Conservation (phyloP, 2,113 vertebrate species). For the Lipophrys pholis region DNA sequence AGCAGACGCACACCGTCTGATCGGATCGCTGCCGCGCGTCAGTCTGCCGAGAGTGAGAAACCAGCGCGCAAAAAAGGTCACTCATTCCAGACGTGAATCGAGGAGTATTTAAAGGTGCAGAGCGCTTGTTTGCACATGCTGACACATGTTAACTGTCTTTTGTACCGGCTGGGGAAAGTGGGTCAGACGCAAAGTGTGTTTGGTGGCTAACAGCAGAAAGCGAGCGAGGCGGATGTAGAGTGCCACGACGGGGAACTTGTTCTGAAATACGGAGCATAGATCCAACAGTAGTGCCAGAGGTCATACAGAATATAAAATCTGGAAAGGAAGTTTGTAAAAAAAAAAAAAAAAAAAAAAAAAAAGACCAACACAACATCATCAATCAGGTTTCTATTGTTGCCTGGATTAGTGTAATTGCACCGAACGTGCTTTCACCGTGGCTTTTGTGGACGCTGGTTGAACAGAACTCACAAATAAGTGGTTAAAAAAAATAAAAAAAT, state of each 20-base stretch:
- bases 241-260: conserved; percentile 44
- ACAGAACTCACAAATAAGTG: too few species aligned
- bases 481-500: too few species aligned
- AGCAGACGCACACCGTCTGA: conserved; percentile 21
- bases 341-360: too few species aligned
- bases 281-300: conserved; percentile 24
- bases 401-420: too few species aligned
- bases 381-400: too few species aligned
- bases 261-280: conserved; percentile 26
- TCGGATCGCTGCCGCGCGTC: conserved; percentile 27
- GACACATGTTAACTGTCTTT: conserved; percentile 73
- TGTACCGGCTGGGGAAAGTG: conserved; percentile 72
- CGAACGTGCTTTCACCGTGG: too few species aligned
- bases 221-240: conserved; percentile 33
- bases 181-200: conserved; percentile 61
- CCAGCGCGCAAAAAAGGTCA: conserved; percentile 30
- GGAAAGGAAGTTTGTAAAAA: too few species aligned
- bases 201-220: conserved; percentile 48
- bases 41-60: conserved; percentile 36
- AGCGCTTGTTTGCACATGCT: conserved; percentile 71
- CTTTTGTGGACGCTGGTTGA: too few species aligned
- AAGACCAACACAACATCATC: too few species aligned
- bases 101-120: conserved; percentile 57
- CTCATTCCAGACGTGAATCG: conserved; percentile 38
- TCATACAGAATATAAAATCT: background rate